Base-by-base conservation (phyloP, 2,888 invertebrate species). In the Oscheius onirici region DNA sequence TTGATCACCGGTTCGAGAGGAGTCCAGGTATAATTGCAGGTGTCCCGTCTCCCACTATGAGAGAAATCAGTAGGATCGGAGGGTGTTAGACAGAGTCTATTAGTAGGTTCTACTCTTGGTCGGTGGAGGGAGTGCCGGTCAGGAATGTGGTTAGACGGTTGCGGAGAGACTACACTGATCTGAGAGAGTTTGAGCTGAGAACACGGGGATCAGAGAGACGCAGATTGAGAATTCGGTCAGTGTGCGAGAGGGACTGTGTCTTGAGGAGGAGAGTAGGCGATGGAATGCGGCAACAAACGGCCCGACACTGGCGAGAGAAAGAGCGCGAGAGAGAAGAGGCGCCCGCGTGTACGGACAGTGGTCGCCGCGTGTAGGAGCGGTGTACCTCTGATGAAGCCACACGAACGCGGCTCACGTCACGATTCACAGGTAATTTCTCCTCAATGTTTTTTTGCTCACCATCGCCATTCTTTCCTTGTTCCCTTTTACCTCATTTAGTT, bases 161-260 rank as follows among this genome's bases (percentile, higher is more conserved):
- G 44, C 11, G 20, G 54, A 66, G 66, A 66, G 52, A 66, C 40
- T 34, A n/a, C 52, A 66, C 66, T 66, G 66, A 66, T 66, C 66
- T 17, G 20, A 52, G 66, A 66, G 66, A 40, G 52, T 8, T 13
- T 17, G 2, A 8, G 41, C 34, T 8, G 41, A 52, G 52, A 41
- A 22, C 46, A 44, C 43, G 11, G 54, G 11, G 54, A 51, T 66
- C 54, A 54, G 52, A 13, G 66, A 66, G 54, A 66, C 52, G 66
- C 52, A 34, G 66, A 28, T n/a, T 20, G 41, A 41, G 66, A 66
- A 54, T 66, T 51, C 54, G 54, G 66, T 41, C 20, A 54, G 66
- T 10, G 13, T 54, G 26, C 24, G 11, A 41, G 34, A n/a, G 41
- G 52, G 28, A 34, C 6, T 54, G 54, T 54, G 54, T 10, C 24